A percentile compares a stretch with the other conserved stretches of the same genome.
phyloP scores from a whole-genome alignment of 2,113 vertebrate species.

The Opisthocomus hoazin region DNA sequence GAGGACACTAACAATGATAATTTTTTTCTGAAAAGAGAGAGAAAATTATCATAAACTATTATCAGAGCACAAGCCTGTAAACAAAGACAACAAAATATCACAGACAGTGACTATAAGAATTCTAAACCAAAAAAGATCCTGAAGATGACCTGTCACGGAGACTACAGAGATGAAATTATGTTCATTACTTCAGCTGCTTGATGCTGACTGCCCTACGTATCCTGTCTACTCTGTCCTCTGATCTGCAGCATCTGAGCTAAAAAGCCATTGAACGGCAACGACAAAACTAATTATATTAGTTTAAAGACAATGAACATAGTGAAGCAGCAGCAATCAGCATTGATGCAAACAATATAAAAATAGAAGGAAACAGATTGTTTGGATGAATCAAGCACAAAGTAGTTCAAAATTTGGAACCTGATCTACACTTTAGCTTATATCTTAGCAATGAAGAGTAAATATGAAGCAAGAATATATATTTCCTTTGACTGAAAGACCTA shows the following conservation, averaged over 20 bases:
- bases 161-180: not conserved
- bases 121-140: not conserved
- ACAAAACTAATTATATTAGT: not conserved
- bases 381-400: not conserved
- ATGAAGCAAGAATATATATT: not conserved
- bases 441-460: not conserved
- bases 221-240: not conserved
- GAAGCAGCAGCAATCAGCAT: not conserved
- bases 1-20: not conserved
- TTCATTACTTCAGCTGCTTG: not conserved
- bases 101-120: not conserved
- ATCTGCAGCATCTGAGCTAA: not conserved
- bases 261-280: not conserved
- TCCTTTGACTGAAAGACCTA: not conserved
- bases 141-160: not conserved
- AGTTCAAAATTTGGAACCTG: not conserved
- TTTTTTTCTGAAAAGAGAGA: not conserved
- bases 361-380: not conserved
- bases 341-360: not conserved
- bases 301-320: not conserved
- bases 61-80: not conserved
- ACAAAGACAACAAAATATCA: not conserved
- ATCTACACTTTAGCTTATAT: not conserved
- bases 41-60: not conserved
- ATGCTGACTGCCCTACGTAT: not conserved